Base-by-base conservation (phyloP, 2,888 invertebrate genomes). In the Luperina testacea region DNA sequence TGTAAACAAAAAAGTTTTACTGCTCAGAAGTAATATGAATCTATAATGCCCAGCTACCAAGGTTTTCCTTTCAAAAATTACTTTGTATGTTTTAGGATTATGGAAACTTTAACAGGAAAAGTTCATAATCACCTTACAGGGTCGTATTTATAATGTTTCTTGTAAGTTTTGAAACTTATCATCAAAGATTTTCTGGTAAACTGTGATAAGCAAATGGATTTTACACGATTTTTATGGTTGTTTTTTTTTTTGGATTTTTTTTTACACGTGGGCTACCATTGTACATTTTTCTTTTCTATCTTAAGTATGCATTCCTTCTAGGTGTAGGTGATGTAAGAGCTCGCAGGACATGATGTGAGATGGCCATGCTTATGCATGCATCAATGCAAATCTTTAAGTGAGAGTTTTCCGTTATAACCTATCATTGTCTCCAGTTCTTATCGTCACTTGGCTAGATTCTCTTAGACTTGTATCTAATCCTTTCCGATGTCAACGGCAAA, bases 1-100 rank as follows among this genome's bases (percentile, higher is more conserved):
- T 91, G 93, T 93, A 94, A 95, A 95, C 94, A 94, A 93, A 94
- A 93, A 95, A 94, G 91, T 94, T 95, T 92, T 86, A 90, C 84
- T 87, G 90, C 87, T 90, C 86, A 78, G 81, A 86, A 90, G 91
- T 91, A 92, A 93, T 93, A 94, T 94, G 92, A 94, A 94, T 94
- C 91, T 92, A 91, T 94, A 94, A 94, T 94, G 87, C 84, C 82
- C 88, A 82, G 89, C 73, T 78, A 71, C 80, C 84, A 81, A 78
- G 74, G 79, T 85, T 86, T 84, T 69, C 78, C 70, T 83, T 75
- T 76, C 69, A 74, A 78, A 88, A 88, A 89, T 88, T 87, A 87
- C 87, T 90, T 89, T 89, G 87, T 88, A 83, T 88, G 79, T 85
- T 85, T 87, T 80, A 78, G 82, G 87, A 87, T 90, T 88, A 83